Conservation (phyloP, 2,113 vertebrate genomes). For the Urocolius indicus region DNA sequence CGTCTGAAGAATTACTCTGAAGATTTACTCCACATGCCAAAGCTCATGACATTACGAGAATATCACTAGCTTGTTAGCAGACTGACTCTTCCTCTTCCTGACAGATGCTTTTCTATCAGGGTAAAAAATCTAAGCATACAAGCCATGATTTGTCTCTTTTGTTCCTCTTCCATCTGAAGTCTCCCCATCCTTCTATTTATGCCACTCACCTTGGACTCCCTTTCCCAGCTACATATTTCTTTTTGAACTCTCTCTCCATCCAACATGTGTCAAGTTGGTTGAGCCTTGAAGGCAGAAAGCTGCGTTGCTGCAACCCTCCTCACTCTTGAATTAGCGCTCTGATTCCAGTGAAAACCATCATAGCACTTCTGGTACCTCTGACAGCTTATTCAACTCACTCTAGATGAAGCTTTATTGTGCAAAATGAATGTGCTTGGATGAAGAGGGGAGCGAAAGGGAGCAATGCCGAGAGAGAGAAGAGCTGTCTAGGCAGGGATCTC, state of each 20-base stretch:
- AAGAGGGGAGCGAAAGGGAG: background rate
- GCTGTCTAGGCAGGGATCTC: background rate
- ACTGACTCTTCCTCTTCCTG: background rate
- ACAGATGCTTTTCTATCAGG: background rate
- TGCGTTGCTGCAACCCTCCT: background rate
- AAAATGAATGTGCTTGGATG: background rate
- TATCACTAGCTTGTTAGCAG: background rate
- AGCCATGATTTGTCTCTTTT: background rate
- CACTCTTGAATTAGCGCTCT: background rate
- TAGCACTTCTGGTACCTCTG: background rate
- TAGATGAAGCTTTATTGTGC: background rate
- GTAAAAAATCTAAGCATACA: background rate
- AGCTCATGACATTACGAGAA: background rate
- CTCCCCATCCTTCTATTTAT: background rate
- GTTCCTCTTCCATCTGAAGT: background rate
- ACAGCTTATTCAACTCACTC: background rate
- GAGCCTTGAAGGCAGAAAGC: background rate
- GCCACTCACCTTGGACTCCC: accelerated
- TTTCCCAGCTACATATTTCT: background rate
- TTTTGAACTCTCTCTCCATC: background rate
- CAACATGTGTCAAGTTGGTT: background rate
- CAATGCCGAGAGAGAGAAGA: background rate
- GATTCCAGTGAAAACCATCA: background rate
- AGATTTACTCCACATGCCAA: background rate
- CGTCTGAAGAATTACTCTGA: background rate